A percentile compares a stretch with the other conserved stretches of the same genome.
Evolutionary conservation across 2,888 invertebrate species (phyloP).

Genomic region (Watsonalla binaria): DNA sequence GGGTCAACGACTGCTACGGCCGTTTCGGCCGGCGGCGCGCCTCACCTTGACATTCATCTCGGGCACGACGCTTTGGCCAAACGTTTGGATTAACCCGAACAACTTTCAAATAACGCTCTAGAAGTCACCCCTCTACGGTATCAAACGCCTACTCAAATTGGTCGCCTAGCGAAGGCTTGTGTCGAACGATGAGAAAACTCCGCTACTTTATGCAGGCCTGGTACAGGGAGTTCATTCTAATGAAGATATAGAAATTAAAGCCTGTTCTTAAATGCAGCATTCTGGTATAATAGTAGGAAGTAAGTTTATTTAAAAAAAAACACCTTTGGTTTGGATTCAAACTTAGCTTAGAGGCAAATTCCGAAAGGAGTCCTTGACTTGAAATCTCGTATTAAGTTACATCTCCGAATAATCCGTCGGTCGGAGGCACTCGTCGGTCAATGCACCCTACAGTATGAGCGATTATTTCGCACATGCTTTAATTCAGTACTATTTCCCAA

Average conservation of each 20-base stretch:
- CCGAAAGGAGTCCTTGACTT: background rate
- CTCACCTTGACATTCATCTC: constrained; percentile 79
- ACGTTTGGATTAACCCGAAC: constrained; percentile 65
- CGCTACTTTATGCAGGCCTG: constrained; percentile 36
- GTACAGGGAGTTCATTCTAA: constrained; percentile 26
- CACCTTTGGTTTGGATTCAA: too few species aligned
- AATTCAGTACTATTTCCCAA: background rate
- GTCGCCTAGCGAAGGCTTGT: constrained; percentile 26
- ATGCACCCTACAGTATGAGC: constrained; percentile 14
- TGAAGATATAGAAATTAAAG: constrained; percentile 37
- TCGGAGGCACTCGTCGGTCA: constrained; percentile 21
- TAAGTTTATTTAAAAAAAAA: too few species aligned
- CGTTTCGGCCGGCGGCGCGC: constrained; percentile 75
- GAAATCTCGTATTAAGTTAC: background rate
- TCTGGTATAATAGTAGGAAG: constrained; percentile 12
- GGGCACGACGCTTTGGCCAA: constrained; percentile 66
- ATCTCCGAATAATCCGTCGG: constrained; percentile 20
- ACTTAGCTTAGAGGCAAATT: constrained; percentile 1
- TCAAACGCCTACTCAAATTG: constrained; percentile 30
- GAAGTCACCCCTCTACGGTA: constrained; percentile 27
- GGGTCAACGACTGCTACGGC: constrained; percentile 72
- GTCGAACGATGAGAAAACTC: constrained; percentile 17
- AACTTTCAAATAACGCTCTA: constrained; percentile 41
- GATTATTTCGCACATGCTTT: constrained; percentile 1
- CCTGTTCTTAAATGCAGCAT: constrained; percentile 12